A percentile compares a stretch with the other conserved stretches of the same genome.
These are phyloP conservation scores for Scaptomyza parva DNA, from an alignment of 2,888 invertebrate genomes.

Conservation along the genomic window DNA sequence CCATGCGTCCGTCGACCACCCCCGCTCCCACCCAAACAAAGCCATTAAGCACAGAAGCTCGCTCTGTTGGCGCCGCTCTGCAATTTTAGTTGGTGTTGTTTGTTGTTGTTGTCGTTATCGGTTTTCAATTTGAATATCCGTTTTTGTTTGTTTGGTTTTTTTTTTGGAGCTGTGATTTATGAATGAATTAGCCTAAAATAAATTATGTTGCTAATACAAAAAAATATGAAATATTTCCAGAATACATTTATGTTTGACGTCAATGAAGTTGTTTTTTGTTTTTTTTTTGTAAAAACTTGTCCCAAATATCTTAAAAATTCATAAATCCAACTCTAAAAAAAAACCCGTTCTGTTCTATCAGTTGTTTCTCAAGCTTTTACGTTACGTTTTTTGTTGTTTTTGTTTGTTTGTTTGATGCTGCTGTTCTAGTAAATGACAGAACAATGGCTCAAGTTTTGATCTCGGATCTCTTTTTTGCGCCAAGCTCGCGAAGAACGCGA, in stretches of 20 bases:
- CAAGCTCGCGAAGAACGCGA: conserved; percentile 2
- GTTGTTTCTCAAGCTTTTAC: conserved; percentile 33
- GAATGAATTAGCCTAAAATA: conserved; percentile 44
- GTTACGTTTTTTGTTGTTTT: conserved; percentile 7
- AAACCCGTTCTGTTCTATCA: conserved; percentile 49
- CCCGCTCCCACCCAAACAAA: not conserved
- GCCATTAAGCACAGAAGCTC: conserved; percentile 15
- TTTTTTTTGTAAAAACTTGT: conserved; percentile 47
- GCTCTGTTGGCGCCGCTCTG: conserved; percentile 41
- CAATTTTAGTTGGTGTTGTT: conserved; percentile 21
- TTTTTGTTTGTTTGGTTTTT: not conserved
- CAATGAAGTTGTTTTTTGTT: conserved; percentile 8
- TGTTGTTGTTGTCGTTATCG: conserved; percentile 11
- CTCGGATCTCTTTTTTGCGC: conserved; percentile 21
- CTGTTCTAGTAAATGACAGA: conserved; percentile 45
- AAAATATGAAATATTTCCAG: too few species aligned
- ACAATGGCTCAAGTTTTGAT: conserved; percentile 44
- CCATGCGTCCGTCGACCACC: conserved; percentile 21
- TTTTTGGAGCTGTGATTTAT: conserved; percentile 27
- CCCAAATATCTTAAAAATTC: conserved; percentile 32
- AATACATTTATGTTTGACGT: not conserved
- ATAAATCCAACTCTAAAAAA: conserved; percentile 14
- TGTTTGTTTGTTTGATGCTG: conserved; percentile 11
- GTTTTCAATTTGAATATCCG: conserved; percentile 24
- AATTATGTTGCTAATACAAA: conserved; percentile 1